Evolutionary conservation across 2,113 vertebrate species (phyloP).

Genomic region (Calyptommatus sinebrachiatus): DNA sequence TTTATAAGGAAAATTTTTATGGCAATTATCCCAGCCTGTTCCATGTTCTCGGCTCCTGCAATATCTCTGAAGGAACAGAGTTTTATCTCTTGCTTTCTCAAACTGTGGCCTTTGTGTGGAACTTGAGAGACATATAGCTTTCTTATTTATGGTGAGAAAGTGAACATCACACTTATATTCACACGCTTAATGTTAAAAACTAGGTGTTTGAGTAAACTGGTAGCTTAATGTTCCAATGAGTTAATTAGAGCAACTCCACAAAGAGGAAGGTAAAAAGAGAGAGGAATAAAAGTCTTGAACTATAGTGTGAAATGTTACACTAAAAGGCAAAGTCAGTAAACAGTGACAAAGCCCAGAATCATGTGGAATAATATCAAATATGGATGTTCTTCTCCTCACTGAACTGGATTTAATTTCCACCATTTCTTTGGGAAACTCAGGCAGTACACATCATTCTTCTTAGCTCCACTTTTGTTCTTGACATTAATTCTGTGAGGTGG

Average conservation of each 20-base stretch:
- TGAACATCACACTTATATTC: constrained; percentile 46
- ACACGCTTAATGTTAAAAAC: constrained; percentile 49
- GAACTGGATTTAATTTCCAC: background rate
- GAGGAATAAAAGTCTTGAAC: constrained; percentile 31
- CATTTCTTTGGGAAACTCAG: too few species aligned
- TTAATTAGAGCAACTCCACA: constrained; percentile 53
- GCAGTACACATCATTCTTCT: too few species aligned
- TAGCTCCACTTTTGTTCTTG: too few species aligned
- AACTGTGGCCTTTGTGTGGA: constrained; percentile 39
- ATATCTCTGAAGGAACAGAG: background rate
- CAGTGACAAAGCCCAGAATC: background rate
- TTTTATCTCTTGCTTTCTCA: constrained; percentile 21
- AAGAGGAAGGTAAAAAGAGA: constrained; percentile 3
- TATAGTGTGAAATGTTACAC: constrained; percentile 29
- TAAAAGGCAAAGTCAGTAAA: constrained; percentile 26
- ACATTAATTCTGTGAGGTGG: too few species aligned
- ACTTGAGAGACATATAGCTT: constrained; percentile 31
- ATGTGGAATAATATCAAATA: background rate
- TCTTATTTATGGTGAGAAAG: constrained; percentile 62
- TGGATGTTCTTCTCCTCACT: constrained; percentile 36
- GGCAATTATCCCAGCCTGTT: too few species aligned
- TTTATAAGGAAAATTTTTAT: background rate
- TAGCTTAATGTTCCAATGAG: constrained; percentile 58
- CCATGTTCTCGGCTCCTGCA: background rate
- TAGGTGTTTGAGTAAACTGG: constrained; percentile 62